Evolutionary conservation across 2,797 vertebrate genomes (phyloP).

Genomic region (Eospalax fontanierii): DNA sequence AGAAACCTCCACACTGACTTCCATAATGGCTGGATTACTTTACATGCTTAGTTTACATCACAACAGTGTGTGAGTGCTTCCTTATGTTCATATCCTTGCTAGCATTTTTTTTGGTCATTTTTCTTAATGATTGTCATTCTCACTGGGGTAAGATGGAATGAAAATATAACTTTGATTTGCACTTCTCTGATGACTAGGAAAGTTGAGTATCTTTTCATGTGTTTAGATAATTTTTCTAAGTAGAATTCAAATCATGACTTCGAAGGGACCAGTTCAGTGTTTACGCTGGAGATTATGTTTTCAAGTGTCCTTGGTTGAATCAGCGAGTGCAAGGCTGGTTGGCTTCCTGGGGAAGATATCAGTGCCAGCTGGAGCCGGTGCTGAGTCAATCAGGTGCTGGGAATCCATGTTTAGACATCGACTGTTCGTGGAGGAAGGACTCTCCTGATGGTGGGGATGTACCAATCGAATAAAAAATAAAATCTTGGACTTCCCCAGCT

Average conservation of each 20-base stretch:
- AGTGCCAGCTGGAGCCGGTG: not conserved
- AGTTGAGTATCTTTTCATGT: not conserved
- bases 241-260: not conserved
- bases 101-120: not conserved
- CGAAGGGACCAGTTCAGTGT: not conserved
- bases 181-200: not conserved
- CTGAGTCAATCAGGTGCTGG: conserved; percentile 72
- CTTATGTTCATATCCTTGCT: not conserved
- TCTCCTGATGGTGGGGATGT: not conserved
- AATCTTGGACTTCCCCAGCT: conserved; percentile 50
- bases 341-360: conserved; percentile 62
- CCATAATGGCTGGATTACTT: not conserved
- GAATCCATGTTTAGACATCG: not conserved
- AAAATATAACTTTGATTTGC: not conserved
- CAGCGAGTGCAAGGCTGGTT: not conserved
- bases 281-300: not conserved
- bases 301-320: not conserved
- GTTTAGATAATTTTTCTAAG: not conserved
- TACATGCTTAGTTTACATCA: not conserved
- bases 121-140: not conserved
- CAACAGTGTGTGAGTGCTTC: not conserved
- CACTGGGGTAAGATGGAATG: not conserved
- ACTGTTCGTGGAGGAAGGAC: conserved; percentile 29
- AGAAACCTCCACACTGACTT: not conserved
- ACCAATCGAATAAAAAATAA: conserved; percentile 46